Conservation (phyloP, 2,888 invertebrate species). For the Drosophila sordidula region DNA sequence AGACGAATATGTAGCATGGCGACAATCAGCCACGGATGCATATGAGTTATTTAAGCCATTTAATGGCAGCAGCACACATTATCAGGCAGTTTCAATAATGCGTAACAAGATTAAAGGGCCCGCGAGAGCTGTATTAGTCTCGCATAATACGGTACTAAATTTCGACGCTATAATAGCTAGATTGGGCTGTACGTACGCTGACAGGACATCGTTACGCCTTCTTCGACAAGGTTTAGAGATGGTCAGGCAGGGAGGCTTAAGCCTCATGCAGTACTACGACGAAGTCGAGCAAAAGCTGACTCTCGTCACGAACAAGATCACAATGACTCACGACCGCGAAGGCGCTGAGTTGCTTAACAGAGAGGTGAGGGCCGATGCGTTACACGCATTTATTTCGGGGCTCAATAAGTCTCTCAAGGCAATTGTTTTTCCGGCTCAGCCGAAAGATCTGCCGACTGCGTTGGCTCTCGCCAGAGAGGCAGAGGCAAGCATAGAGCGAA, state of each 20-base stretch:
- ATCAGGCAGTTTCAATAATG: too few relatives aligned
- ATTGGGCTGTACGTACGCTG: background rate
- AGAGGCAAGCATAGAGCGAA: constrained; percentile 2
- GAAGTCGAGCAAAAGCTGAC: background rate
- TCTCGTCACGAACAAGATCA: background rate
- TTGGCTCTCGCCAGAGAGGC: constrained; percentile 1
- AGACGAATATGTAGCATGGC: too few relatives aligned
- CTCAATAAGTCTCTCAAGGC: background rate
- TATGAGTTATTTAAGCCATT: too few relatives aligned
- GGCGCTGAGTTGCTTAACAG: background rate
- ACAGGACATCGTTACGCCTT: background rate
- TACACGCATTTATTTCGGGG: background rate
- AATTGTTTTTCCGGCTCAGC: background rate
- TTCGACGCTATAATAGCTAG: background rate
- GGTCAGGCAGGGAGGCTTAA: background rate
- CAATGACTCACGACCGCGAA: background rate
- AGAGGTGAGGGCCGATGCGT: background rate
- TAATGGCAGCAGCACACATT: too few relatives aligned
- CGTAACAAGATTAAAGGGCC: background rate
- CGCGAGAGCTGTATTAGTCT: background rate
- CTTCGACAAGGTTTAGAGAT: background rate
- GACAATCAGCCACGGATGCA: too few relatives aligned
- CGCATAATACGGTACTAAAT: background rate
- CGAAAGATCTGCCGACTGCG: constrained; percentile 1
- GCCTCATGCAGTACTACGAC: background rate